These are phyloP conservation scores for Phoxinus phoxinus DNA, from an alignment of 2,113 vertebrate genomes.

Conservation along the genomic window DNA sequence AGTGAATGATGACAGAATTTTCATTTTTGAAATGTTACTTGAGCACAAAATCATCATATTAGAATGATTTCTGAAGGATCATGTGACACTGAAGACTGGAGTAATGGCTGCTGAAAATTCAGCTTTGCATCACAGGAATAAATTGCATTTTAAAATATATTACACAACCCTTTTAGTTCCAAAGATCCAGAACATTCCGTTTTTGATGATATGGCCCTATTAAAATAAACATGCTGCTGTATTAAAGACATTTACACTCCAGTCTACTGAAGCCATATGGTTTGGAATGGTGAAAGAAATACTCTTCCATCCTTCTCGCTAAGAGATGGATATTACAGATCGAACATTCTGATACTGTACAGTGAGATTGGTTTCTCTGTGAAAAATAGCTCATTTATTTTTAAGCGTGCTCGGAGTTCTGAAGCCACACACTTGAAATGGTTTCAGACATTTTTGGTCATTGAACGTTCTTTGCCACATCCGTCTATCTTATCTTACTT, in stretches of 20 bases:
- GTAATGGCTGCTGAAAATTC: background rate
- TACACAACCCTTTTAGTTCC: background rate
- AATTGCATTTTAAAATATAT: background rate
- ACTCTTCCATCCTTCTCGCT: background rate
- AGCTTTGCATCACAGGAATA: background rate
- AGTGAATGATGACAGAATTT: background rate
- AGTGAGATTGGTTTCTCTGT: slow-evolving; percentile 15
- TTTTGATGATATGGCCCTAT: background rate
- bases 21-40: background rate
- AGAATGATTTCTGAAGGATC: background rate
- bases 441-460: slow-evolving; percentile 21
- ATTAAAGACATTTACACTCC: slow-evolving; percentile 1
- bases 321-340: slow-evolving; percentile 10
- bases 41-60: background rate
- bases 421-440: slow-evolving; percentile 27
- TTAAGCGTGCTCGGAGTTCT: background rate
- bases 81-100: background rate
- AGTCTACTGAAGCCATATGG: slow-evolving; percentile 13
- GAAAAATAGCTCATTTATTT: slow-evolving; percentile 26
- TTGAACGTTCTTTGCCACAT: slow-evolving; percentile 18
- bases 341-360: background rate
- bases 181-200: background rate
- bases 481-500: slow-evolving; percentile 43
- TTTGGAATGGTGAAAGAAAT: background rate
- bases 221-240: background rate